Conservation (phyloP, 2,797 vertebrate species). For the Astyanax mexicanus region DNA sequence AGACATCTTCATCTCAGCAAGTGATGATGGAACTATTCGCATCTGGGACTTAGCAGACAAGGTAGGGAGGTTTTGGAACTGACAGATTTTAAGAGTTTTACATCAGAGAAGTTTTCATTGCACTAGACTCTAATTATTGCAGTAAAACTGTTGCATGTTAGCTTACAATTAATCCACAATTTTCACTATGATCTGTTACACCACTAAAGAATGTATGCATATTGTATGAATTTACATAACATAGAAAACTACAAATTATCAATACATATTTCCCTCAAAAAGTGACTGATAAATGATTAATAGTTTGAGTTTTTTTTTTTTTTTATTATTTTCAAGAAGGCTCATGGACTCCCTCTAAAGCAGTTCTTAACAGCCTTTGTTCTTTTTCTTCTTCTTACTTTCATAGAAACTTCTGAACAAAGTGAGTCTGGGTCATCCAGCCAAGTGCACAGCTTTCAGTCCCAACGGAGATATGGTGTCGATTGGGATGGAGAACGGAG, state of each 20-base stretch:
- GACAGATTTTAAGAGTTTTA: neutral
- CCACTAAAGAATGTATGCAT: too few species aligned
- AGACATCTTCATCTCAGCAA: slow-evolving; percentile 93
- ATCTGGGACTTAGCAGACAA: slow-evolving; percentile 96
- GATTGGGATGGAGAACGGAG: slow-evolving; percentile 95
- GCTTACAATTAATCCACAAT: too few species aligned
- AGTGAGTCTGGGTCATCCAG: slow-evolving; percentile 90
- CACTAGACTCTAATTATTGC: too few species aligned
- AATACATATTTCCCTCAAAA: too few species aligned
- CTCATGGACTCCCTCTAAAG: neutral
- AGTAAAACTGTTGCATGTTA: too few species aligned
- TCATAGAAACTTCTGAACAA: slow-evolving; percentile 95
- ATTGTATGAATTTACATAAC: too few species aligned
- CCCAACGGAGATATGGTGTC: slow-evolving; percentile 94
- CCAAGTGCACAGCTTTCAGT: slow-evolving; percentile 89
- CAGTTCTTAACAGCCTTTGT: neutral
- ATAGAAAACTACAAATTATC: too few species aligned
- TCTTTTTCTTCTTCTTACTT: neutral
- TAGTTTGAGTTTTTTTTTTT: too few species aligned
- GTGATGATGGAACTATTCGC: slow-evolving; percentile 91
- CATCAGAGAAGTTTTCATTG: too few species aligned
- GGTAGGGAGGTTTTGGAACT: slow-evolving; percentile 73
- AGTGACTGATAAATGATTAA: too few species aligned
- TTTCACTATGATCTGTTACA: too few species aligned
- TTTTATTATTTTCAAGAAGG: too few species aligned